Base-by-base conservation (phyloP, 2,113 vertebrate genomes). In the Heterotilapia buettikoferi region DNA sequence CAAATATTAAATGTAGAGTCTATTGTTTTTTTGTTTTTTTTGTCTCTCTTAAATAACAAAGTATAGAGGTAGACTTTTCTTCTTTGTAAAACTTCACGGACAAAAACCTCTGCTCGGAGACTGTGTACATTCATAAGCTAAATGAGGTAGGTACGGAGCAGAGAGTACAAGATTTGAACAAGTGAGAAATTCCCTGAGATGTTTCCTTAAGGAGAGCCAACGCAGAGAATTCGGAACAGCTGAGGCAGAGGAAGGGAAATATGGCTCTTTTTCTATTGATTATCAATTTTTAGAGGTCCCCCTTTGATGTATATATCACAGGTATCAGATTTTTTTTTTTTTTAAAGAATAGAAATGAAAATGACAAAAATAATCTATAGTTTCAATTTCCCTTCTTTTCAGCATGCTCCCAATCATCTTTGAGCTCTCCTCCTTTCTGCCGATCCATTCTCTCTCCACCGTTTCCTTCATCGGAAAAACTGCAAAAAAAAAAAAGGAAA, bases 131-230 rank as follows among this genome's bases (percentile, higher is more conserved):
- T 98, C 98, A 97, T 98, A 98, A 97, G 97, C 97, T 97, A 97
- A 97, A 97, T 98, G 98, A 99, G 98, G 98, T 99, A 99, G 98
- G 98, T 98, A 94, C 96, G 96, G 97, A 97, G 97, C 96, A 98
- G 97, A 96, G 97, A 92, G 86, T 93, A 92, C 91, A 91, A 96
- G 89, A 94, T 95, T 96, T 95, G 94, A 96, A 96, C 97, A 95
- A 94, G 93, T 94, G 95, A 97, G 97, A 97, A 97, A 97, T 98
- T 99, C 98, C 98, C 98, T 99, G 98, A 99, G 98, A 99, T 94
- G 95, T 90, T 92, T 88, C 84, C 71, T 82, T 61, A 87, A 95
- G 88, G 88, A 92, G 92, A 90, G 91, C 54, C 29, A 5, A 21
- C 71, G 80, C 88, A 90, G 89, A 93, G 89, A 33, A 91, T 86